Evolutionary conservation across 2,113 vertebrate species (phyloP).

Genomic region (Mastomys coucha): DNA sequence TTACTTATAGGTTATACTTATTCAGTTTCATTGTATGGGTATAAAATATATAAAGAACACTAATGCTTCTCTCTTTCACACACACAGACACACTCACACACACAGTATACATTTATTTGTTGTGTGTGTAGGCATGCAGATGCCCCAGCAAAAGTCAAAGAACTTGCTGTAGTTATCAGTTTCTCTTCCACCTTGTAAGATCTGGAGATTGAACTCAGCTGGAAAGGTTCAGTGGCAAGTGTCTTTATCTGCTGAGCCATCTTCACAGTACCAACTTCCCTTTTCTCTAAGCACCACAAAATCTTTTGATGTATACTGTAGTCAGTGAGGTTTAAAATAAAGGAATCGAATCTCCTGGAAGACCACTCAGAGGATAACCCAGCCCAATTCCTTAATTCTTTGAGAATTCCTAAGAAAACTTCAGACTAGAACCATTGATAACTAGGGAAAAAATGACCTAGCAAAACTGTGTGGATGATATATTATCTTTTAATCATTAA

Average conservation of each 20-base stretch:
- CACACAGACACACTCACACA: background rate
- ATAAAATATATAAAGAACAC: background rate
- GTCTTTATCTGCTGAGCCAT: background rate
- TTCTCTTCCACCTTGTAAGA: background rate
- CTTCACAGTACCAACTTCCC: background rate
- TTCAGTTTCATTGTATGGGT: background rate
- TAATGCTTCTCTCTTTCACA: background rate
- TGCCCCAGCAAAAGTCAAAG: background rate
- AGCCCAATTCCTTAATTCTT: constrained; percentile 35
- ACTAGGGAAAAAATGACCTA: constrained; percentile 28
- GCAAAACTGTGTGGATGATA: background rate
- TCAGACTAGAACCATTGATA: constrained; percentile 33
- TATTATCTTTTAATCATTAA: constrained; percentile 3
- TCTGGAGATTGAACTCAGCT: background rate
- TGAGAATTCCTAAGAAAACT: background rate
- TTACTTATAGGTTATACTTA: constrained; percentile 2
- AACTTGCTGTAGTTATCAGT: background rate
- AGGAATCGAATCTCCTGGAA: constrained; percentile 15
- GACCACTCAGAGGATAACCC: background rate
- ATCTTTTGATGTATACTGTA: background rate
- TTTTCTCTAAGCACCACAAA: background rate
- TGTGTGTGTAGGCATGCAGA: background rate
- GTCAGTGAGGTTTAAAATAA: background rate
- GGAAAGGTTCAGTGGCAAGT: background rate
- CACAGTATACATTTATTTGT: background rate